Evolutionary conservation across 1,140 invertebrate genomes (phyloP), one percentile per base, ranked within the genome.

Genomic region (Colletes gigas): DNA sequence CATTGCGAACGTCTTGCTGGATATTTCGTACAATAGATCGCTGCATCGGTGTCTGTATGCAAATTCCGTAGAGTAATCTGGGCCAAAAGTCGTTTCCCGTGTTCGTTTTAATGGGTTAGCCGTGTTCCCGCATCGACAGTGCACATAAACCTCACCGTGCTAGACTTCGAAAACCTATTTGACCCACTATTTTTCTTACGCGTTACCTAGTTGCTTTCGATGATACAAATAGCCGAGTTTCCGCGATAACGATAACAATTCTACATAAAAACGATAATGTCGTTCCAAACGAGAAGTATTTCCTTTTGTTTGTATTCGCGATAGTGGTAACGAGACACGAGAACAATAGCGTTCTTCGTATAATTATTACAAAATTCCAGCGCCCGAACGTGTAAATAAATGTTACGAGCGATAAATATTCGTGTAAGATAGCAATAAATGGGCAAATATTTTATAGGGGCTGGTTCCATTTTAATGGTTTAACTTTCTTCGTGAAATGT

Each of bases 201-300:
- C 47, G 47, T 55, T 50, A 71, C 67, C 21, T 52, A 60, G 44
- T 54, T 41, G 7, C n/a, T 78, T 50, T 62, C n/a, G n/a, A 52
- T 62, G 44, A n/a, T 71, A 68, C 41, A 77, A 77, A 68, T 41
- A 75, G 60, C 50, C 30, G 39, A 10, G n/a, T 67, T 67, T 19
- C 14, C 10, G 54, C 54, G 74, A 77, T 77, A 77, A 69, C 74
- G 74, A 77, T 68, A 68, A 69, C 74, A 47, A 59, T 68, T 68
- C 41, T 19, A 17, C 19, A 59, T 50, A 69, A n/a, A 30, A 68
- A 69, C 15, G 74, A 69, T 59, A 77, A 77, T 41, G 17, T 7
- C 10, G 19, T 19, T 57, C 19, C 19, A 41, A 55, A 54, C 14
- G 41, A 54, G 30, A 41, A 55, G 65, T n/a, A 30, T 73, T 73